A percentile compares a stretch with the other conserved stretches of the same genome.
phyloP scores from a whole-genome alignment of 1,140 invertebrate species.

The Sinonovacula constricta region DNA sequence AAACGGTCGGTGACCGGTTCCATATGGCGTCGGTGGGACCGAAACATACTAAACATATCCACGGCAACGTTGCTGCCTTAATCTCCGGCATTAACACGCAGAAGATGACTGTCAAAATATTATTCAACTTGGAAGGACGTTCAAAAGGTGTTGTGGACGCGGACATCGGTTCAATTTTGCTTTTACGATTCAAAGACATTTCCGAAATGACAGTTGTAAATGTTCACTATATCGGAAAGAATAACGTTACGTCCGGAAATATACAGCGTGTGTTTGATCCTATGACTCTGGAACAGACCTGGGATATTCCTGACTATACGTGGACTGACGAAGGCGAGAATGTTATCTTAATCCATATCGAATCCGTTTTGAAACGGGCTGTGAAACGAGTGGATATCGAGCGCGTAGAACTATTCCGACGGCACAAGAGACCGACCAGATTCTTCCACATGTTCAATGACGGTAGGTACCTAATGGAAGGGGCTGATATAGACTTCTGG shows the following conservation, averaged over 20 bases:
- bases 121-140: background rate
- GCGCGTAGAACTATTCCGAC: slow-evolving; percentile 5
- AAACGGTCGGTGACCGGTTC: background rate
- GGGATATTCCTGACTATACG: slow-evolving; percentile 37
- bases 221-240: slow-evolving; percentile 5
- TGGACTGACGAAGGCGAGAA: slow-evolving; percentile 41
- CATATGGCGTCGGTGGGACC: background rate
- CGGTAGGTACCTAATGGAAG: slow-evolving; percentile 15
- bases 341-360: slow-evolving; percentile 20
- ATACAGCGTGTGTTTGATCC: slow-evolving; percentile 12
- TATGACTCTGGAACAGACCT: slow-evolving; percentile 17
- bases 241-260: background rate
- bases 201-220: background rate
- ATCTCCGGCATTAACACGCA: slow-evolving; percentile 9
- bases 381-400: slow-evolving; percentile 18
- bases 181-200: slow-evolving; percentile 11
- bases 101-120: slow-evolving; percentile 13
- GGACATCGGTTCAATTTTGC: slow-evolving; percentile 17
- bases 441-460: slow-evolving; percentile 19
- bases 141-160: background rate
- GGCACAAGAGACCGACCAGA: background rate
- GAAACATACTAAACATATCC: background rate
- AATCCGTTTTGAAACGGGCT: slow-evolving; percentile 11
- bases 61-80: background rate
- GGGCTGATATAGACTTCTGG: slow-evolving; percentile 9